Conservation (phyloP, 2,888 invertebrate genomes). For the Brachyptera putata region DNA sequence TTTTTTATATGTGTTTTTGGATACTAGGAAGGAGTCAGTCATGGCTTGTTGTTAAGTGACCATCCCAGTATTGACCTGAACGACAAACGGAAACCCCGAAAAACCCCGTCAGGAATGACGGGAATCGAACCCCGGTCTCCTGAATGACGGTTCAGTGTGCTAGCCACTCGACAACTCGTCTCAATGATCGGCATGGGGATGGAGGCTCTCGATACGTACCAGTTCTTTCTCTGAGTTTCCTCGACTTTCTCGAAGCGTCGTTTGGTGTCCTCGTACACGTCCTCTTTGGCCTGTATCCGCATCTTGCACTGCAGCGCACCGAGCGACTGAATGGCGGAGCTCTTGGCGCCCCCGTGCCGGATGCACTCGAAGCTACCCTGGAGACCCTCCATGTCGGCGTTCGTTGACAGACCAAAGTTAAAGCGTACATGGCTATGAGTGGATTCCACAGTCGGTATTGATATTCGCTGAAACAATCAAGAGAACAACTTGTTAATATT, state of each 20-base stretch:
- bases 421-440: conserved; percentile 55
- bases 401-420: conserved; percentile 73
- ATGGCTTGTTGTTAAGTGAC: no score
- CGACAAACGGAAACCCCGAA: no score
- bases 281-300: conserved; percentile 91
- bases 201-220: no score
- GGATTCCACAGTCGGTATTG: conserved; percentile 59
- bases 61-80: no score
- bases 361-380: conserved; percentile 94
- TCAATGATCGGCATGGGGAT: no score
- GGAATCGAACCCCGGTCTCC: no score
- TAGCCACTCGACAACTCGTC: no score
- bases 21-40: no score
- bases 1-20: no score
- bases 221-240: conserved; percentile 90
- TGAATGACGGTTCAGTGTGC: no score
- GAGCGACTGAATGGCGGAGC: conserved; percentile 64
- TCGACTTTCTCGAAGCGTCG: conserved; percentile 88
- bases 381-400: conserved; percentile 75
- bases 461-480: conserved; percentile 54
- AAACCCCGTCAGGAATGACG: no score
- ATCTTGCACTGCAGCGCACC: conserved; percentile 84
- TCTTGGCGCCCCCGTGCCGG: conserved; percentile 58
- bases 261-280: conserved; percentile 89
- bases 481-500: no score